Percentiles rank a stretch among this genome's conserved stretches.
Conservation (phyloP, 2,113 vertebrate species). For the Albula glossodonta region DNA sequence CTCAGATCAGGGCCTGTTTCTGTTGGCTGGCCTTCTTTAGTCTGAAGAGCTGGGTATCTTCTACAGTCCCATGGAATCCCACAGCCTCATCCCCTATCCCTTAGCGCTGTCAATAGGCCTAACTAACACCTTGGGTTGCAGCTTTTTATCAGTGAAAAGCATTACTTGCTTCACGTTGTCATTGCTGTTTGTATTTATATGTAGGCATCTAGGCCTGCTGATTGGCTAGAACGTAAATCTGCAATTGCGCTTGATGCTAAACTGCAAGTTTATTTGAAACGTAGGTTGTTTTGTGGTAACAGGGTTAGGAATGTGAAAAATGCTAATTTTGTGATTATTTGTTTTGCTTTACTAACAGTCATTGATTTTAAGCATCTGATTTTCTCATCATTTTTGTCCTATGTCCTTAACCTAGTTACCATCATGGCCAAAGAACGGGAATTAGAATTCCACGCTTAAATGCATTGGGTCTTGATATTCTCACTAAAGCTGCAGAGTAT, state of each 20-base stretch:
- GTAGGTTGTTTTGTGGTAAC: not conserved
- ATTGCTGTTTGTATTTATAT: not conserved
- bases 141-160: not conserved
- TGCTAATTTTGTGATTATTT: not conserved
- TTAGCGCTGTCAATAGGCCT: not conserved
- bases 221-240: not conserved
- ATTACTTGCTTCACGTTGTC: not conserved
- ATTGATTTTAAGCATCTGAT: not conserved
- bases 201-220: not conserved
- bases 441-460: not conserved
- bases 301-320: not conserved
- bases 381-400: not conserved
- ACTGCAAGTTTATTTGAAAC: not conserved
- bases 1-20: not conserved
- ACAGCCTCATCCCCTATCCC: not conserved
- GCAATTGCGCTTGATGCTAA: not conserved
- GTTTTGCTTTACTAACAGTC: not conserved
- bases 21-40: not conserved
- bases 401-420: not conserved
- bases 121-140: not conserved
- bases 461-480: not conserved
- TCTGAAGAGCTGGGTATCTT: slow-evolving; percentile 11
- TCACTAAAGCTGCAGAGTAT: not conserved
- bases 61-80: not conserved
- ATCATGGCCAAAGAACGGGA: not conserved